A percentile compares a stretch with the other conserved stretches of the same genome.
Evolutionary conservation across 1,140 invertebrate genomes (phyloP).

Genomic region (Lasioglossum albipes): DNA sequence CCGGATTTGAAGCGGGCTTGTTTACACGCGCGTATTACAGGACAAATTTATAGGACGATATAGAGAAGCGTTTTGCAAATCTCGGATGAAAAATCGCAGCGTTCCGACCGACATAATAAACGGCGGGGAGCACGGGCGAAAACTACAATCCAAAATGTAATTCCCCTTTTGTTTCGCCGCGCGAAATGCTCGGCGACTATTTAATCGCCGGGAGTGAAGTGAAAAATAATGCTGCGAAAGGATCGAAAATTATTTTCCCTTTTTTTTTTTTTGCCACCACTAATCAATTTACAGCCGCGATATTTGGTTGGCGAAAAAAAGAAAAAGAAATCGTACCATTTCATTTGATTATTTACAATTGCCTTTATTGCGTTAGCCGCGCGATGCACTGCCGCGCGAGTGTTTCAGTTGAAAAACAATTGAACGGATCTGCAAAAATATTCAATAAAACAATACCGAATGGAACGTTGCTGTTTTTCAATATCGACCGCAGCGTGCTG

Average conservation of each 20-base stretch:
- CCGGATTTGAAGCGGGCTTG: background rate
- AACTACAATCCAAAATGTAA: slow-evolving; percentile 28
- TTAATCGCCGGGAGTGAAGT: background rate
- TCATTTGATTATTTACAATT: no score
- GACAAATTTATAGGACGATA: slow-evolving; percentile 19
- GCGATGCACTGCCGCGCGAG: no score
- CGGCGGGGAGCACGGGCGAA: background rate
- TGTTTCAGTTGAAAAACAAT: no score
- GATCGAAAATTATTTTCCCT: background rate
- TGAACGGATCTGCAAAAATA: no score
- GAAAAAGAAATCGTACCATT: no score
- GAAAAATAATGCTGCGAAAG: background rate
- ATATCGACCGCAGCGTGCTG: no score
- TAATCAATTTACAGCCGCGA: no score
- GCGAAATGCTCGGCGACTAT: slow-evolving; percentile 11
- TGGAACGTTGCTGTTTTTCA: no score
- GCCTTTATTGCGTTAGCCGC: no score
- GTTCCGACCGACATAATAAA: slow-evolving; percentile 15
- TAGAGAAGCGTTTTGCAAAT: slow-evolving; percentile 36
- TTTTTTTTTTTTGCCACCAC: no score
- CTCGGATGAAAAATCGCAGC: slow-evolving; percentile 25
- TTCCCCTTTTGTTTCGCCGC: background rate
- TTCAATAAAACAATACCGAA: no score
- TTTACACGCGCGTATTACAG: slow-evolving; percentile 22
- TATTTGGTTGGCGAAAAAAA: no score